Conservation (phyloP, 2,797 vertebrate genomes). For the Cephalopachus bancanus region DNA sequence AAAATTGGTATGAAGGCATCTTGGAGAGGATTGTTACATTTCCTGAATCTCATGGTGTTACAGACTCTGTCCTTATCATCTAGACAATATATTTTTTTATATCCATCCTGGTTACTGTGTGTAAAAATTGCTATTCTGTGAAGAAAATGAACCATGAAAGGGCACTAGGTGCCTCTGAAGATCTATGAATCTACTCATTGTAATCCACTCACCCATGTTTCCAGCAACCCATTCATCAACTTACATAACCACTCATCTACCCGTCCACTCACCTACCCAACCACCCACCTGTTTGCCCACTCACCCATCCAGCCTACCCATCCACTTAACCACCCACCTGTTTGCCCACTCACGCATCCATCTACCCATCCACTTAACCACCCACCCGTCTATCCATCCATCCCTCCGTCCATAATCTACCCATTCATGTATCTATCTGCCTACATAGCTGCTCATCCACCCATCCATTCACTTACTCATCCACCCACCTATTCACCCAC, state of each 20-base stretch:
- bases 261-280: no score
- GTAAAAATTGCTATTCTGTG: background rate
- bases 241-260: background rate
- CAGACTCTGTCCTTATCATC: background rate
- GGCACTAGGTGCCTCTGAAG: background rate
- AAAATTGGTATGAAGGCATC: slow-evolving; percentile 56
- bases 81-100: slow-evolving; percentile 59
- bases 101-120: slow-evolving; percentile 59
- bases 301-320: background rate
- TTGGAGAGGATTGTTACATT: slow-evolving; percentile 48
- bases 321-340: background rate
- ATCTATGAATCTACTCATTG: background rate
- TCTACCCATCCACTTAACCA: no score
- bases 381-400: no score
- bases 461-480: no score
- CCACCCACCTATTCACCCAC: no score
- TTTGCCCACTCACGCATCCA: no score
- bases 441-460: no score
- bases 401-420: no score
- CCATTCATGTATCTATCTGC: no score
- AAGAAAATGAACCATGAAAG: slow-evolving; percentile 31
- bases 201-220: background rate
- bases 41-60: background rate
- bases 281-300: no score
- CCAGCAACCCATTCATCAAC: background rate